A percentile compares a stretch with the other conserved stretches of the same genome.
phyloP scores from a whole-genome alignment of 2,888 invertebrate genomes.

The Coenonympha glycerion region DNA sequence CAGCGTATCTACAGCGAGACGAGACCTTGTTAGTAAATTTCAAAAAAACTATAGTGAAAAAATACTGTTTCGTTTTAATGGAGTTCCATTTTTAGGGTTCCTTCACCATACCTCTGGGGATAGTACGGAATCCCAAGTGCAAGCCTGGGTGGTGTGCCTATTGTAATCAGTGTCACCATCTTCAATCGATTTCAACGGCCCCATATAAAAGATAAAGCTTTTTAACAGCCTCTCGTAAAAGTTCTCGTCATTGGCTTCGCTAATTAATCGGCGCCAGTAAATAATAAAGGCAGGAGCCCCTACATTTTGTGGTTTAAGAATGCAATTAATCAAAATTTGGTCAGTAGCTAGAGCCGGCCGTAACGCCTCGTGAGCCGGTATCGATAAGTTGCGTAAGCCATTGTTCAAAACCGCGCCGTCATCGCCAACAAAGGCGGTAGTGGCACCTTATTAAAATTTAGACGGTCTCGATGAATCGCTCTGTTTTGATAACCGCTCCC shows the following conservation, averaged over 20 bases:
- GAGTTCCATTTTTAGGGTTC: too few species aligned
- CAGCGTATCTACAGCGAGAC: slow-evolving; percentile 59
- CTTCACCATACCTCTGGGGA: too few species aligned
- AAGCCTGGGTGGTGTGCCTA: too few species aligned
- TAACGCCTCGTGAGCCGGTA: slow-evolving; percentile 75
- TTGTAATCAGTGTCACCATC: background rate
- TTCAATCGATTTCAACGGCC: slow-evolving; percentile 15
- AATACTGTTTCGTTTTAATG: slow-evolving; percentile 32
- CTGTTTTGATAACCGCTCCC: slow-evolving; percentile 71
- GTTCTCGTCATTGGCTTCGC: slow-evolving; percentile 34
- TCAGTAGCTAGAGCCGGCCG: slow-evolving; percentile 70
- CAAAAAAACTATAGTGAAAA: slow-evolving; percentile 51
- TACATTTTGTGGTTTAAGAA: slow-evolving; percentile 54
- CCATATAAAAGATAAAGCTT: slow-evolving; percentile 34
- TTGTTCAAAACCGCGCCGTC: slow-evolving; percentile 69
- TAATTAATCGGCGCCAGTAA: slow-evolving; percentile 60
- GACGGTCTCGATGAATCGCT: slow-evolving; percentile 66
- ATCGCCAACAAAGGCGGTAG: slow-evolving; percentile 70
- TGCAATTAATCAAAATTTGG: slow-evolving; percentile 74
- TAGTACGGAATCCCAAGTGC: too few species aligned
- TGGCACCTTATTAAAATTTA: slow-evolving; percentile 75
- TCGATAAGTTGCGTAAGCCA: slow-evolving; percentile 74
- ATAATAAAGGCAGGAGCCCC: slow-evolving; percentile 49
- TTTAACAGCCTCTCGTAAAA: slow-evolving; percentile 54
- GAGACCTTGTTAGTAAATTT: slow-evolving; percentile 73